A percentile compares a stretch with the other conserved stretches of the same genome.
These are phyloP conservation scores for Petrocephalus schoutedeni DNA, from an alignment of 2,797 vertebrate species.

Conservation along the genomic window DNA sequence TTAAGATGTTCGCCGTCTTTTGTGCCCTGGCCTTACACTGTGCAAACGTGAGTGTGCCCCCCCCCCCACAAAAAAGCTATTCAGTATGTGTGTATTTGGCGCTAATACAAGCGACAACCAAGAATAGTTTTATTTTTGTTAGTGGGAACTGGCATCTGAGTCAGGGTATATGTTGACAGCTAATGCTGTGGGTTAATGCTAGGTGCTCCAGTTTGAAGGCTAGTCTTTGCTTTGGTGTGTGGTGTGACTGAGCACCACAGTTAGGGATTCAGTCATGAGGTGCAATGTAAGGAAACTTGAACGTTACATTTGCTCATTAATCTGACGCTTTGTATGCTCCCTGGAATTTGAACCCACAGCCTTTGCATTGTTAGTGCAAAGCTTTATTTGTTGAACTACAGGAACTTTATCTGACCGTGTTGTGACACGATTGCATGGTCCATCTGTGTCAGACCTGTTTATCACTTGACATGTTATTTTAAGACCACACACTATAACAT, in stretches of 20 bases:
- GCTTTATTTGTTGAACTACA: neutral
- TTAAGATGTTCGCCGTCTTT: slow-evolving; percentile 99
- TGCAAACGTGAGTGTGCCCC: slow-evolving; percentile 84
- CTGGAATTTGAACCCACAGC: neutral
- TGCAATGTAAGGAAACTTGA: neutral
- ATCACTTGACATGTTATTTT: slow-evolving; percentile 51
- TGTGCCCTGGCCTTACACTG: slow-evolving; percentile 99
- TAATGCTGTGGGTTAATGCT: neutral
- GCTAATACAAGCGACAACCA: neutral
- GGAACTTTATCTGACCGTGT: slow-evolving; percentile 39
- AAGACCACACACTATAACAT: slow-evolving; percentile 41
- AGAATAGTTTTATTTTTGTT: neutral
- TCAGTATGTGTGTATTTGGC: neutral
- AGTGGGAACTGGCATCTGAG: neutral
- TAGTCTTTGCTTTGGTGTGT: neutral
- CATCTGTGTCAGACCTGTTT: slow-evolving; percentile 7
- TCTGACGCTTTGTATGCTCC: neutral
- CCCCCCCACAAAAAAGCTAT: neutral
- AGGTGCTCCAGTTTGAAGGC: neutral
- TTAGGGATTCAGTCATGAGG: neutral
- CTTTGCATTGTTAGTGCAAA: neutral
- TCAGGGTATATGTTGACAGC: neutral
- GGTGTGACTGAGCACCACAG: neutral
- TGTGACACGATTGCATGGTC: slow-evolving; percentile 51
- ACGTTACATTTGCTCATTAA: neutral